phyloP scores from a whole-genome alignment of 1,140 invertebrate genomes.

The Spodoptera frugiperda region DNA sequence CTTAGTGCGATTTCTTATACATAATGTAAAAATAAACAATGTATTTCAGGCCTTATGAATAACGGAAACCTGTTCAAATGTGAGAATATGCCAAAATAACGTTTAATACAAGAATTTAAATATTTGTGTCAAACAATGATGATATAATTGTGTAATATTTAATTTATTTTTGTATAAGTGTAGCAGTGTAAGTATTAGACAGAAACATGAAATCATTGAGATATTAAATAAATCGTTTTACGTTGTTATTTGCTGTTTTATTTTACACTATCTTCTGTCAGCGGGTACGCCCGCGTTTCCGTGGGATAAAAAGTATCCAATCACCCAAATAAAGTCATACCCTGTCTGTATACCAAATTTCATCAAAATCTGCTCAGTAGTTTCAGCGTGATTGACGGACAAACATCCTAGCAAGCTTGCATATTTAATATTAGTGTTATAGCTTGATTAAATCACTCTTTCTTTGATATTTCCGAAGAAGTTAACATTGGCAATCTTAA shows the following conservation, averaged over 20 bases:
- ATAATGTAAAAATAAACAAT: constrained; percentile 9
- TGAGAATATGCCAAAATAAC: constrained; percentile 16
- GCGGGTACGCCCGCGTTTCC: too few species aligned
- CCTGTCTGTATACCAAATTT: too few species aligned
- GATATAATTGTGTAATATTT: constrained; percentile 27
- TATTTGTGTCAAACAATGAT: constrained; percentile 12
- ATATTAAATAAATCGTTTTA: constrained; percentile 44
- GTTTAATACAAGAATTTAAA: constrained; percentile 30
- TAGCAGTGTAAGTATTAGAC: constrained; percentile 25
- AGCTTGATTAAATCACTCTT: too few species aligned
- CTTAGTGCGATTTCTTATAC: background rate
- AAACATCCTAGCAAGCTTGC: too few species aligned
- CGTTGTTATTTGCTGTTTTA: constrained; percentile 27
- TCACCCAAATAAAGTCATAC: too few species aligned
- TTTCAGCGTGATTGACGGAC: too few species aligned
- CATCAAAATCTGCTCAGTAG: too few species aligned
- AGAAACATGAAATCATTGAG: constrained; percentile 33
- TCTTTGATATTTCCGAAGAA: too few species aligned
- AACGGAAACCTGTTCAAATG: constrained; percentile 6
- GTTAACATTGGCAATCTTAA: too few species aligned
- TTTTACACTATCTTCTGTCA: background rate
- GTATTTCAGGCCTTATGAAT: constrained; percentile 25
- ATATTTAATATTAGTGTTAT: too few species aligned
- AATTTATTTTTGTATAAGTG: constrained; percentile 50
- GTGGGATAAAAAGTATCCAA: too few species aligned